Percentiles rank a stretch among this genome's conserved stretches.
These are phyloP conservation scores for Phthorimaea operculella DNA, from an alignment of 1,140 invertebrate species.

Conservation along the genomic window DNA sequence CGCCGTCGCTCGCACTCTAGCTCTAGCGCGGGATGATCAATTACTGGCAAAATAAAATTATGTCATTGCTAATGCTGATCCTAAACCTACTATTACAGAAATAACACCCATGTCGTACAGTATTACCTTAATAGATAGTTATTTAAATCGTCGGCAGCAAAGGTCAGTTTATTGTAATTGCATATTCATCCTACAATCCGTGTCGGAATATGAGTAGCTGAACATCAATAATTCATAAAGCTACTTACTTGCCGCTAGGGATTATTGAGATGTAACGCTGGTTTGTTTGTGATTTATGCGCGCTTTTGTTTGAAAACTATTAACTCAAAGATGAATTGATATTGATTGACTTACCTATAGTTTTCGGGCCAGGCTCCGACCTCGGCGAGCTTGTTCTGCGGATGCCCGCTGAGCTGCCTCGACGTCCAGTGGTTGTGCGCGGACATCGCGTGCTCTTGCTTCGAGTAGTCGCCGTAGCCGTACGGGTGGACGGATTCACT, in stretches of 20 bases:
- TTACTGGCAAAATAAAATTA: constrained; percentile 22
- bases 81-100: constrained; percentile 30
- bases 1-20: neutral
- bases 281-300: constrained; percentile 13
- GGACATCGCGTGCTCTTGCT: constrained; percentile 58
- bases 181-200: constrained; percentile 39
- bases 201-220: constrained; percentile 35
- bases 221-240: constrained; percentile 56
- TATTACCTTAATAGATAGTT: constrained; percentile 28
- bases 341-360: constrained; percentile 56
- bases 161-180: constrained; percentile 45
- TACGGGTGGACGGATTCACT: constrained; percentile 55
- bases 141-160: constrained; percentile 29
- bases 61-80: constrained; percentile 26
- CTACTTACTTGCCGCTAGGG: constrained; percentile 32
- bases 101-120: constrained; percentile 23
- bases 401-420: constrained; percentile 50
- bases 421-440: constrained; percentile 60
- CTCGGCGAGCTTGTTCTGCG: constrained; percentile 62
- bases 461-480: constrained; percentile 57
- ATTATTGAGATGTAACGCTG: constrained; percentile 36
- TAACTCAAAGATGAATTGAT: constrained; percentile 12
- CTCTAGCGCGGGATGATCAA: constrained; percentile 6
- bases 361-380: constrained; percentile 65
- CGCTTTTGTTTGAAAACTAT: constrained; percentile 11